Evolutionary conservation across 2,797 vertebrate species (phyloP), one percentile per base, ranked within the genome.

Genomic region (Heteromormyrus szaboi): DNA sequence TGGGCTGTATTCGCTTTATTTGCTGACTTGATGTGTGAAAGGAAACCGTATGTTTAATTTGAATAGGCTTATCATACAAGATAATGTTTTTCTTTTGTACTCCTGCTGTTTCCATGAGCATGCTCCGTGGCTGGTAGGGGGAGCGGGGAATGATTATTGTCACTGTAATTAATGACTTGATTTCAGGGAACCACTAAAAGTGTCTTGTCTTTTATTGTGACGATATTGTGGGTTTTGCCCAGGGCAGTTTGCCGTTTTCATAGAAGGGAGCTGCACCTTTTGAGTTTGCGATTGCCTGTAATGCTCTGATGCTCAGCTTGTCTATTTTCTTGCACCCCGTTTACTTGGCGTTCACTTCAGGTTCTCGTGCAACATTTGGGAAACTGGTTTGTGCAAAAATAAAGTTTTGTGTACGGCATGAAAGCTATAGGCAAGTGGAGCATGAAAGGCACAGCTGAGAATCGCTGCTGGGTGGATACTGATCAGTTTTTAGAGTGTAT

Each of bases 21-120:
- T 79, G 17, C 41, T 46, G 41, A 41, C 44, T 79, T 79, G 41
- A 79, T 79, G 2, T 9, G 7, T 79, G 76, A 46, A 79, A 79
- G 76, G 76, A 79, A 79, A n/a, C 19, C 12, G 59, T 62, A 65
- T 79, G 76, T 79, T 79, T 79, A 79, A 79, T 46, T n/a, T 79
- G 41, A 79, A 79, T 79, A 46, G 41, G 19, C 41, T 79, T 46
- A 79, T 46, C 41, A 11, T 17, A 79, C 41, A n/a, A 44, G 37
- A 4, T 68, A 1, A n/a, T n/a, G 72, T 44, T 19, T 44, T 44
- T 33, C 4, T 72, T 79, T 79, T 37, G 37, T 79, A 7, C 76
- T 46, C 33, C 41, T 79, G 41, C 19, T 44, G 72, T 79, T 44
- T 79, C 37, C 14, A 68, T 68, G 29, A 14, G 29, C 29, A 5